Evolutionary conservation across 2,888 invertebrate species (phyloP).

Genomic region (Notodonta ziczac): DNA sequence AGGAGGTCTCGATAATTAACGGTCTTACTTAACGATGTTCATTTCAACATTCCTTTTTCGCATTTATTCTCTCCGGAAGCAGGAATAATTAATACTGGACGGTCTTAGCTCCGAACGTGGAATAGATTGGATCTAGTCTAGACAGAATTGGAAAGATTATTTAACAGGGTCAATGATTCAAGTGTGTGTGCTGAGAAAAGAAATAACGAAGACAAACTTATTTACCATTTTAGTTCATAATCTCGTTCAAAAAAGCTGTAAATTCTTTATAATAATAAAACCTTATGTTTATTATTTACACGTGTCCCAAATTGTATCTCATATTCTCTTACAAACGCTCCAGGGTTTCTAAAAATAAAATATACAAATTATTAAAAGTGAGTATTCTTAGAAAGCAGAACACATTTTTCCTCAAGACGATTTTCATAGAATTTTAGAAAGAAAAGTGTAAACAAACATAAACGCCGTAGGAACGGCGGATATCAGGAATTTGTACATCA

Average conservation of each 20-base stretch:
- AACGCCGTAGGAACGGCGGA: conserved; percentile 53
- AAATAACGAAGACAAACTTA: too few relatives aligned
- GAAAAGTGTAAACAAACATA: conserved; percentile 38
- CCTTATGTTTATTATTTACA: too few relatives aligned
- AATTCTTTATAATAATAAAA: too few relatives aligned
- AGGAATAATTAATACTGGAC: conserved; percentile 45
- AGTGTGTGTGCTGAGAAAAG: too few relatives aligned
- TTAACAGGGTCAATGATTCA: neutral
- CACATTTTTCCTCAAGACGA: neutral
- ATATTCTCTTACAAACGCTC: too few relatives aligned
- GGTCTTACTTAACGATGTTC: conserved; percentile 49
- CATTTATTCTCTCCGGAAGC: conserved; percentile 42
- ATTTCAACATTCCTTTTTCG: conserved; percentile 43
- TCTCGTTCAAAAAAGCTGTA: too few relatives aligned
- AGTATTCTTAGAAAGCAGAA: neutral
- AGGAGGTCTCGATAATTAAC: conserved; percentile 54
- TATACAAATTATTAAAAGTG: too few relatives aligned
- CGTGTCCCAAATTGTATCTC: too few relatives aligned
- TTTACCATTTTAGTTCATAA: too few relatives aligned
- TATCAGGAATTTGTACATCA: conserved; percentile 77
- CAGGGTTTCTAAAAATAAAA: too few relatives aligned
- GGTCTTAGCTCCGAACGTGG: conserved; percentile 28
- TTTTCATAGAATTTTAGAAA: conserved; percentile 9
- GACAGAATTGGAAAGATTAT: neutral
- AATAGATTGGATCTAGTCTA: neutral